Evolutionary conservation across 2,113 vertebrate genomes (phyloP), one percentile per base, ranked within the genome.

Genomic region (Aythya baeri): DNA sequence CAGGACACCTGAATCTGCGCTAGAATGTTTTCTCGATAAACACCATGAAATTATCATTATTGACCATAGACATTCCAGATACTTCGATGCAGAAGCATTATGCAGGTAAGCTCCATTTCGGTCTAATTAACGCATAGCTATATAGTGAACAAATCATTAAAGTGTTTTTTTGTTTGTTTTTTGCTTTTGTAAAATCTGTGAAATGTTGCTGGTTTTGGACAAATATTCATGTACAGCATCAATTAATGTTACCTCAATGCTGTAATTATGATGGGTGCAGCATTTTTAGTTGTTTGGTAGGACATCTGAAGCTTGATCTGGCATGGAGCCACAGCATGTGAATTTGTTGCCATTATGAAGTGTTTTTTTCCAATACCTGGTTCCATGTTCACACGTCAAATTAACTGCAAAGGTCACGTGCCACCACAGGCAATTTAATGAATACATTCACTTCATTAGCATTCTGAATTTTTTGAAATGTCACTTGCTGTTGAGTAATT

Each of bases 1-100:
- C 89, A 98, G 97, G 91, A 99, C 98, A 7, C 98, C 99, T 2
- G 98, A 99, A 94, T 97, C 98, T 62, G 99, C 98, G 10, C 98
- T 99, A 22, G 98, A 99, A 94, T 98, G 98, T 95, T 99, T 99
- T 97, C 98, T 98, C 94, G 99, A 99, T 92, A 99, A 98, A 88
- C 98, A 99, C 87, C 99, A 99, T 32, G 99, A 99, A 98, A 99
- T 99, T 91, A 98, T 99, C 98, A 98, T 99, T 95, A 99, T 99
- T 71, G 99, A 99, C 98, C 98, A 99, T 91, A 98, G 99, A 97
- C 98, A 99, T 98, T 99, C 99, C 97, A 98, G 98, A 97, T 97
- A 98, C 97, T 99, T 99, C 78, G 99, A 99, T 54, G 99, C 99
- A 89, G 99, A 99, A 98, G 98, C 99, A 6, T 98, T 99, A 83